phyloP scores from a whole-genome alignment of 1,140 invertebrate genomes.

The Musca vetustissima region DNA sequence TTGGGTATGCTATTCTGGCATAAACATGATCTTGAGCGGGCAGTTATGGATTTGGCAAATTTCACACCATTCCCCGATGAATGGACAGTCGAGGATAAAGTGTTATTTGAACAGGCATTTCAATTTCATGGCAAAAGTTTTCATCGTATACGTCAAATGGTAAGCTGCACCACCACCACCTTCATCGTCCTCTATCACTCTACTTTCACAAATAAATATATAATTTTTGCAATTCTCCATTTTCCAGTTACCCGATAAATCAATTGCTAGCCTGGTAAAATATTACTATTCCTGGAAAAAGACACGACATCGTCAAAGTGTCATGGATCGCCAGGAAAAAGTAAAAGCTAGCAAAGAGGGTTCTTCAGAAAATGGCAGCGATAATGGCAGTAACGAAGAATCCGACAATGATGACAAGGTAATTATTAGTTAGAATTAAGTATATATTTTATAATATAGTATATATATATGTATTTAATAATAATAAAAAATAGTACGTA shows the following conservation, averaged over 20 bases:
- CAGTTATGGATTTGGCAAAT: slow-evolving; percentile 90
- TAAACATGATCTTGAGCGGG: slow-evolving; percentile 92
- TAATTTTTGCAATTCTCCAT: no score
- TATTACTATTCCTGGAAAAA: slow-evolving; percentile 99
- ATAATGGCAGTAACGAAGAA: slow-evolving; percentile 79
- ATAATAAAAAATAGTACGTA: slow-evolving; percentile 4
- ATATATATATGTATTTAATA: slow-evolving; percentile 4
- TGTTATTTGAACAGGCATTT: slow-evolving; percentile 96
- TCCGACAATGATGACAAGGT: slow-evolving; percentile 89
- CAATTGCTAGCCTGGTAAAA: slow-evolving; percentile 93
- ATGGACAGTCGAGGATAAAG: slow-evolving; percentile 98
- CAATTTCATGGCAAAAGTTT: slow-evolving; percentile 98
- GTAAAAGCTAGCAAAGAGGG: slow-evolving; percentile 65
- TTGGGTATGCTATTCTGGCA: slow-evolving; percentile 98
- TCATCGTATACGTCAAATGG: slow-evolving; percentile 96
- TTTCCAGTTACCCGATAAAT: slow-evolving; percentile 89
- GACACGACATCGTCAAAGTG: slow-evolving; percentile 83
- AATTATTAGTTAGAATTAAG: slow-evolving; percentile 57
- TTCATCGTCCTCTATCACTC: no score
- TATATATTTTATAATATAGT: slow-evolving; percentile 12
- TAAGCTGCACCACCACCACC: no score
- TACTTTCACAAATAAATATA: no score
- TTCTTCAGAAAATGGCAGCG: slow-evolving; percentile 76
- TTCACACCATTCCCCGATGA: slow-evolving; percentile 98
- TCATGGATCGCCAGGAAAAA: slow-evolving; percentile 79